phyloP scores from a whole-genome alignment of 2,113 vertebrate genomes.

The Gulo gulo region DNA sequence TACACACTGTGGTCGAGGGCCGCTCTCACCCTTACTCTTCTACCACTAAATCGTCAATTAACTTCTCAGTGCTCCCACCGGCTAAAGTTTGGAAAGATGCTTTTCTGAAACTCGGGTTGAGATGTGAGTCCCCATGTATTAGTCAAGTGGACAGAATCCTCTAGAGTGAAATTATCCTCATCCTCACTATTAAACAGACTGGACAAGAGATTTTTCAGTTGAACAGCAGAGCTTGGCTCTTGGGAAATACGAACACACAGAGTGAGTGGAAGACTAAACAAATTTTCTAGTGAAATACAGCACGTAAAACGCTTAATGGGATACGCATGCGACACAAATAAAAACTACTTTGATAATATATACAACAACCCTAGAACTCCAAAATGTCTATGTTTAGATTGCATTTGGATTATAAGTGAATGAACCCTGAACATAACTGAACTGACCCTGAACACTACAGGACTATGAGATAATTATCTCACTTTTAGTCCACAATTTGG shows the following conservation, averaged over 20 bases:
- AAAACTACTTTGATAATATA: not conserved
- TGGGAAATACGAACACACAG: constrained; percentile 9
- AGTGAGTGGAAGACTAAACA: not conserved
- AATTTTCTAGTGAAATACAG: not conserved
- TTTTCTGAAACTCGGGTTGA: not conserved
- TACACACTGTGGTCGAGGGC: too few species aligned
- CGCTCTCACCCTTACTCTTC: not conserved
- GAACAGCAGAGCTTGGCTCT: constrained; percentile 5
- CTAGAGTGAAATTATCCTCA: constrained; percentile 45
- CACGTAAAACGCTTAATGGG: not conserved
- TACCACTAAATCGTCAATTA: not conserved
- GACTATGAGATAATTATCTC: not conserved
- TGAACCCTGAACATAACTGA: not conserved
- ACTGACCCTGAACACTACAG: not conserved
- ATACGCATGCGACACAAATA: not conserved
- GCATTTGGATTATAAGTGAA: not conserved
- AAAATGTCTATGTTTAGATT: not conserved
- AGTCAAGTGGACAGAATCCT: constrained; percentile 52
- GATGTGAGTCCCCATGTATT: not conserved
- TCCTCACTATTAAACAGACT: not conserved
- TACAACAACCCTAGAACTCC: not conserved
- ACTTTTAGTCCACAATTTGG: not conserved
- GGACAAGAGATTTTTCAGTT: constrained; percentile 39
- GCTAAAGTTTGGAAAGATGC: not conserved
- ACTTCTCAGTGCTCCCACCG: not conserved